These are phyloP conservation scores for Pheosia tremula DNA, from an alignment of 2,888 invertebrate species.

Conservation along the genomic window DNA sequence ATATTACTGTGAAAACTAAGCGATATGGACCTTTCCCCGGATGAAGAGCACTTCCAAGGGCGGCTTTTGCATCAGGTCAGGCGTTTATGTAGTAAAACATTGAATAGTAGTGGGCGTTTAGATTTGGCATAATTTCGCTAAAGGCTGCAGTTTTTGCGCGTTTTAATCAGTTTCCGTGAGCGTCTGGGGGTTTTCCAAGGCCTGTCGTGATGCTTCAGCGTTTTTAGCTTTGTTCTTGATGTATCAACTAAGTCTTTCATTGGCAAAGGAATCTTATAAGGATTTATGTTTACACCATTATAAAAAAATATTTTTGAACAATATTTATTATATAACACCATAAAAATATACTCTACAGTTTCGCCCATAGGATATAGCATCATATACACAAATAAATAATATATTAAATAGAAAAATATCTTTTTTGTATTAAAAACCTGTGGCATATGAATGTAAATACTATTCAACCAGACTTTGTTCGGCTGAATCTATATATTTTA, in stretches of 20 bases:
- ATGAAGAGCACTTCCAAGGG: slow-evolving; percentile 92
- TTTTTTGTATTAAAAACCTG: no score
- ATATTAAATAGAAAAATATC: no score
- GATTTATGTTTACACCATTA: not conserved
- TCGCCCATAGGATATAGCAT: no score
- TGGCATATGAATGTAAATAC: not conserved
- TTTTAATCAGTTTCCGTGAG: slow-evolving; percentile 21
- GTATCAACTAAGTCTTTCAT: not conserved
- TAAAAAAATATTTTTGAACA: no score
- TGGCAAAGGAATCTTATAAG: not conserved
- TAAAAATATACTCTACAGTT: no score
- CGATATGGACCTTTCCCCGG: slow-evolving; percentile 88
- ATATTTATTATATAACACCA: no score
- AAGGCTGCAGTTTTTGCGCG: slow-evolving; percentile 13
- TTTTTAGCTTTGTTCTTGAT: not conserved
- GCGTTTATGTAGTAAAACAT: slow-evolving; percentile 13
- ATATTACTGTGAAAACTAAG: slow-evolving; percentile 39
- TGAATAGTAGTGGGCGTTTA: slow-evolving; percentile 5
- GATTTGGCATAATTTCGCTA: not conserved
- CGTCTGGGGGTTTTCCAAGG: slow-evolving; percentile 33
- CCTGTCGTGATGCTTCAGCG: slow-evolving; percentile 13
- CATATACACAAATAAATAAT: no score
- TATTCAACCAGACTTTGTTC: not conserved
- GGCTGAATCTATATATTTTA: not conserved
- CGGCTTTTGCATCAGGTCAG: slow-evolving; percentile 89